Evolutionary conservation across 2,888 invertebrate species (phyloP).

Genomic region (Xanthorhoe spadicearia): DNA sequence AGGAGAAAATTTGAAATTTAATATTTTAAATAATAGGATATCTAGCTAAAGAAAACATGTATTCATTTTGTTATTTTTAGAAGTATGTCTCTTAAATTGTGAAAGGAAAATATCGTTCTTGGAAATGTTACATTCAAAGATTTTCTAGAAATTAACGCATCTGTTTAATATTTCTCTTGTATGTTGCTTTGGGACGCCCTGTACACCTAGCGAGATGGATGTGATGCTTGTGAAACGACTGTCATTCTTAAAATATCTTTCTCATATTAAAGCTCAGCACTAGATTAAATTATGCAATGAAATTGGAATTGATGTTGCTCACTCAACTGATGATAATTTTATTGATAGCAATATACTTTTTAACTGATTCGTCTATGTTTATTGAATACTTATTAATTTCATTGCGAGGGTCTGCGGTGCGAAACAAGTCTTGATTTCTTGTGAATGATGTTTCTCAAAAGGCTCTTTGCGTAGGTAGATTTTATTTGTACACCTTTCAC

Average conservation of each 20-base stretch:
- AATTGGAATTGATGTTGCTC: background rate
- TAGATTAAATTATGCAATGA: background rate
- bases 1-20: too few species aligned
- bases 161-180: too few species aligned
- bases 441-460: slow-evolving; percentile 16
- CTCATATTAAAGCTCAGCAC: background rate
- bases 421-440: slow-evolving; percentile 4
- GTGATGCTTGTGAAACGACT: background rate
- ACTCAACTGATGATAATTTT: background rate
- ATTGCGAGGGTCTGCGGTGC: background rate
- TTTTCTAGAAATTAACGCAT: too few species aligned
- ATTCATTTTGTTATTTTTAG: too few species aligned
- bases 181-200: too few species aligned
- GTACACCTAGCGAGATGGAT: background rate
- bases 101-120: too few species aligned
- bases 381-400: background rate
- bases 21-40: too few species aligned
- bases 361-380: background rate
- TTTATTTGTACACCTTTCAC: slow-evolving; percentile 2
- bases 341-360: background rate
- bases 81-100: too few species aligned
- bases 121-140: too few species aligned
- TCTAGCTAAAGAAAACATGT: too few species aligned
- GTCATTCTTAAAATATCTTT: background rate
- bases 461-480: background rate